Base-by-base conservation (phyloP, 2,888 invertebrate genomes). In the Congeria kusceri region DNA sequence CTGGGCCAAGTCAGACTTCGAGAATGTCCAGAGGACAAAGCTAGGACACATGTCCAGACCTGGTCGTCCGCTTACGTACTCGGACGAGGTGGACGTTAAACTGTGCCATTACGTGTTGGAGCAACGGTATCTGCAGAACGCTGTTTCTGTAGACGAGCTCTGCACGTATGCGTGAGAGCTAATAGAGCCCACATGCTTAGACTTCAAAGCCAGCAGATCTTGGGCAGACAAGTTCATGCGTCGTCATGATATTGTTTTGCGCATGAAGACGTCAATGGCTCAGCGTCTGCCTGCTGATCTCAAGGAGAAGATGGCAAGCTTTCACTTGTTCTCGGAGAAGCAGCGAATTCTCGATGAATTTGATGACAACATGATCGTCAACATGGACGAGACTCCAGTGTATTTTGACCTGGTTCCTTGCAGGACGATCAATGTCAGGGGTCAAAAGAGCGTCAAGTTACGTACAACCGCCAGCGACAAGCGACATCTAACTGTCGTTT, bases 361-460 rank as follows among this genome's bases (percentile, higher is more conserved):
- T 20, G 74, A 81, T 5, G 65, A 76, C 46, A 44, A 44, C n/a
- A 28, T 49, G 18, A 81, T 81, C 13, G 63, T 77, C 0, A 77
- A 80, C 39, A 80, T 80, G 77, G 77, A 80, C 29, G 73, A 80
- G 44, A 67, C 74, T 0, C 66, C 73, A 32, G 39, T 73, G 66
- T 73, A 73, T 66, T 73, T 59, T 53, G 66, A 73, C 23, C 15
- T 81, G 18, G 63, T 74, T 15, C 81, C 74, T 3, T 39, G 53
- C n/a, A 49, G 25, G 46, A 75, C 70, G 4, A 49, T 80, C 7
- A 29, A 61, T 20, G 44, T 49, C 5, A 62, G 46, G 13, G 80
- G 75, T 4, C 28, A 23, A 4, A 74, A 65, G 28, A 63, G 27
- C 56, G 66, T 74, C 18, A 13, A 18, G 15, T 27, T 79, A 13